Evolutionary conservation across 2,888 invertebrate genomes (phyloP).

Genomic region (Pachydiplax longipennis): DNA sequence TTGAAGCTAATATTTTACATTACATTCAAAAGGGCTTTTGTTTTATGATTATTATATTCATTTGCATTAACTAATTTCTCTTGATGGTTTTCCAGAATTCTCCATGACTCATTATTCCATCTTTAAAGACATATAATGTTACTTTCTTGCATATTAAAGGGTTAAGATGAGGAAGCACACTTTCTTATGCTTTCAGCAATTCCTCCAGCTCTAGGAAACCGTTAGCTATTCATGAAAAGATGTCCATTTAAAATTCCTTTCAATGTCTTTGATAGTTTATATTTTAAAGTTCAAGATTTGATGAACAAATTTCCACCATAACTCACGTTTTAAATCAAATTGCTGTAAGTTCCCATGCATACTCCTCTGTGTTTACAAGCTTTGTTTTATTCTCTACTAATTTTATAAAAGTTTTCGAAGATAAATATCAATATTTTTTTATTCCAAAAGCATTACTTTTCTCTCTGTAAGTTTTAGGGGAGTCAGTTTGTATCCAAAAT

Average conservation of each 20-base stretch:
- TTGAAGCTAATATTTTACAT: too few relatives aligned
- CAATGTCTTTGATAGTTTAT: too few relatives aligned
- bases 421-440: background rate
- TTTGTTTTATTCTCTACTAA: background rate
- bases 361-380: background rate
- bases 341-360: background rate
- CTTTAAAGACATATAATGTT: constrained; percentile 20
- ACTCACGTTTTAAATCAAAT: background rate
- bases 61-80: too few relatives aligned
- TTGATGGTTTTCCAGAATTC: constrained; percentile 40
- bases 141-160: constrained; percentile 16
- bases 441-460: background rate
- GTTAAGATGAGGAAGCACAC: background rate
- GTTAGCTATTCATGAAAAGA: background rate
- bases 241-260: background rate
- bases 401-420: background rate
- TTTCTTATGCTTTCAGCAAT: constrained; percentile 3
- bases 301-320: too few relatives aligned
- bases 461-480: background rate
- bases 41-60: too few relatives aligned
- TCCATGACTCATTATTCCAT: constrained; percentile 44
- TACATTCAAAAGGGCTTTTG: too few relatives aligned
- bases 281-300: too few relatives aligned
- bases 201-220: constrained; percentile 36
- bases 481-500: too few relatives aligned